Evolutionary conservation across 2,888 invertebrate genomes (phyloP).

Genomic region (Cristatella mucedo): DNA sequence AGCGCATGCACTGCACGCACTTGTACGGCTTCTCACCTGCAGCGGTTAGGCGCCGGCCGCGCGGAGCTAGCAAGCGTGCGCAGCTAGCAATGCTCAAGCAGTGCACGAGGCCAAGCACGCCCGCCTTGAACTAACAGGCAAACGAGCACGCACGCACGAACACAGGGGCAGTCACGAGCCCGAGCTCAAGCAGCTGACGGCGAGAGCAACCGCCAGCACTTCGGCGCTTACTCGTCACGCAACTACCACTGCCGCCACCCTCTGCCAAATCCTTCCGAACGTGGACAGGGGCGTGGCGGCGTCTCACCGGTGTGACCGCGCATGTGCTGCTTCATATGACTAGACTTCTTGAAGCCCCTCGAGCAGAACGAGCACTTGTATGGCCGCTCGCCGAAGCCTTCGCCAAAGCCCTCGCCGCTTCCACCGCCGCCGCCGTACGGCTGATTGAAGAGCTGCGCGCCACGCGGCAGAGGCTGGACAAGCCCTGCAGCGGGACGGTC

Average conservation of each 20-base stretch:
- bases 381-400: conserved; percentile 35
- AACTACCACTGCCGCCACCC: neutral
- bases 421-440: conserved; percentile 24
- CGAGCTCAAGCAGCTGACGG: too few relatives aligned
- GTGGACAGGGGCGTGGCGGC: neutral
- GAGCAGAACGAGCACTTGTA: conserved; percentile 35
- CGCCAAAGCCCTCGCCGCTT: too few relatives aligned
- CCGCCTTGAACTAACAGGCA: too few relatives aligned
- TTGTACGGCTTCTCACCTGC: conserved; percentile 40
- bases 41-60: too few relatives aligned
- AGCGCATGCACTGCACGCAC: conserved; percentile 35
- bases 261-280: neutral
- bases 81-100: too few relatives aligned
- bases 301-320: conserved; percentile 38
- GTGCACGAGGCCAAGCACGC: too few relatives aligned
- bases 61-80: too few relatives aligned
- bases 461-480: conserved; percentile 31
- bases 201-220: too few relatives aligned
- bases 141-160: too few relatives aligned
- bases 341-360: conserved; percentile 44
- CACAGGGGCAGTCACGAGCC: too few relatives aligned
- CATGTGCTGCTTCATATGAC: conserved; percentile 45
- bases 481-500: conserved; percentile 33
- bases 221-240: too few relatives aligned
- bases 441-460: conserved; percentile 21